Evolutionary conservation across 1,140 invertebrate genomes (phyloP).

Genomic region (Listronotus bonariensis): DNA sequence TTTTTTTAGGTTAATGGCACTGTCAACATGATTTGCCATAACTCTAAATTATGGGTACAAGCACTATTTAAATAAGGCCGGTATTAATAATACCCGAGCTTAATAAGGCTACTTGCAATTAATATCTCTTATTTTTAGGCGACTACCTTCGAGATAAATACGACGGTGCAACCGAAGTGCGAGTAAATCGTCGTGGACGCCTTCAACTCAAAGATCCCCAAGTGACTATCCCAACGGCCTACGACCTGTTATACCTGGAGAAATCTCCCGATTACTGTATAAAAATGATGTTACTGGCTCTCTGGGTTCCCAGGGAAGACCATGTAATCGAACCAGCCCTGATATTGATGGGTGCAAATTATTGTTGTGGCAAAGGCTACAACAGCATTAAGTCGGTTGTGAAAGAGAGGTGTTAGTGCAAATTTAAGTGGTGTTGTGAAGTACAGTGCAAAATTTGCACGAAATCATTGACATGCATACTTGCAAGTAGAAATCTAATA

Average conservation of each 20-base stretch:
- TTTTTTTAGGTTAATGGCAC: too few species aligned
- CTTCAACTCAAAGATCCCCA: constrained; percentile 75
- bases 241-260: constrained; percentile 90
- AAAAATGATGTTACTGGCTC: constrained; percentile 59
- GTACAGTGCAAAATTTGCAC: constrained; percentile 90
- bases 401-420: constrained; percentile 87
- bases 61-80: too few species aligned
- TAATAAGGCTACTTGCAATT: too few species aligned
- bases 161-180: constrained; percentile 90
- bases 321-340: constrained; percentile 79
- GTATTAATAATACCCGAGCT: too few species aligned
- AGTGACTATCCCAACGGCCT: constrained; percentile 78
- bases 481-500: constrained; percentile 81
- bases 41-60: too few species aligned
- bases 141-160: constrained; percentile 89
- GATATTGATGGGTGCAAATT: constrained; percentile 81
- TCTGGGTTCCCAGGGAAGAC: constrained; percentile 76
- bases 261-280: constrained; percentile 75
- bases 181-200: constrained; percentile 79
- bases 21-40: too few species aligned
- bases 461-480: constrained; percentile 77
- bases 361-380: constrained; percentile 86
- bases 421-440: constrained; percentile 95
- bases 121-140: constrained; percentile 61
- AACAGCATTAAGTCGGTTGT: constrained; percentile 76